Evolutionary conservation across 2,797 vertebrate genomes (phyloP).

Genomic region (Molossus molossus): DNA sequence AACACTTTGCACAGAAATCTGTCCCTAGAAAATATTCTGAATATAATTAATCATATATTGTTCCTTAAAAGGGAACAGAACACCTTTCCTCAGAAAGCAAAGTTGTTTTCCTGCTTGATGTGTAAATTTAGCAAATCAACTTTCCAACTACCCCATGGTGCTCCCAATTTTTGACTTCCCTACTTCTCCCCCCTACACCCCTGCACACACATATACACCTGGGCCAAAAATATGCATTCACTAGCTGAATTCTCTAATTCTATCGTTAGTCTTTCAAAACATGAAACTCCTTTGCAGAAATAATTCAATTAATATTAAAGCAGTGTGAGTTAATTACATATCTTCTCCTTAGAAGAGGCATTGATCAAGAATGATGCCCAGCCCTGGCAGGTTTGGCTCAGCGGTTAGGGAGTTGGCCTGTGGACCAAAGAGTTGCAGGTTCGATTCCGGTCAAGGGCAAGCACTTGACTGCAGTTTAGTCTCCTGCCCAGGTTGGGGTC

Average conservation of each 20-base stretch:
- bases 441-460: too few species aligned
- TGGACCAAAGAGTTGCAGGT: too few species aligned
- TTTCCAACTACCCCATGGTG: not conserved
- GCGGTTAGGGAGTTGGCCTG: too few species aligned
- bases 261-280: not conserved
- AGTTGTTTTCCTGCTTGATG: not conserved
- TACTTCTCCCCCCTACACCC: rapidly evolving
- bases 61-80: conserved; percentile 31
- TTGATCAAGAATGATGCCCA: not conserved
- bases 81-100: conserved; percentile 8
- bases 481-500: too few species aligned
- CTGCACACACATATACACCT: not conserved
- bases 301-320: not conserved
- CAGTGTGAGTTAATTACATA: not conserved
- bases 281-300: not conserved
- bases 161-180: not conserved
- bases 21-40: conserved; percentile 18
- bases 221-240: not conserved
- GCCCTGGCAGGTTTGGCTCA: too few species aligned
- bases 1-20: conserved; percentile 3
- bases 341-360: not conserved
- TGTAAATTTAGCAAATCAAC: conserved; percentile 18
- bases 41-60: not conserved
- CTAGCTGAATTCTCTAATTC: not conserved
- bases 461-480: too few species aligned